Conservation (phyloP, 2,797 vertebrate species). For the Lutjanus argentimaculatus region DNA sequence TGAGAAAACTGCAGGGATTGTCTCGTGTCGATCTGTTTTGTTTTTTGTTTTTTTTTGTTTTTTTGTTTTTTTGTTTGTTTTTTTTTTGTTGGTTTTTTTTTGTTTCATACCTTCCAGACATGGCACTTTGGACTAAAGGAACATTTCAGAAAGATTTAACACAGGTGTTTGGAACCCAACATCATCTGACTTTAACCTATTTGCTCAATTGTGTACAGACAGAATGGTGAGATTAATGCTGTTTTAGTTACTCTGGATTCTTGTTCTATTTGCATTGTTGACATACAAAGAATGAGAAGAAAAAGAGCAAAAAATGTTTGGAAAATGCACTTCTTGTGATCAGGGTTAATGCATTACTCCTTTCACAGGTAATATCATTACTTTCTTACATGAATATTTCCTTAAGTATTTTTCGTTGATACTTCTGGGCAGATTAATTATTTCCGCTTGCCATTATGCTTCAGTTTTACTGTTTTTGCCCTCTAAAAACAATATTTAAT, state of each 20-base stretch:
- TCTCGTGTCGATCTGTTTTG: conserved; percentile 60
- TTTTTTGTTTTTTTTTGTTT: conserved; percentile 37
- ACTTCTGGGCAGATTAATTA: conserved; percentile 1
- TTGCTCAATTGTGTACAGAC: conserved; percentile 46
- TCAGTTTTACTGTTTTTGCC: conserved; percentile 23
- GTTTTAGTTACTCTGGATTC: conserved; percentile 33
- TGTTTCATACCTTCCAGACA: conserved; percentile 69
- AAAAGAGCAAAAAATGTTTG: conserved; percentile 14
- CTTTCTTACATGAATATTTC: conserved; percentile 16
- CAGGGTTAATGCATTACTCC: conserved; percentile 52
- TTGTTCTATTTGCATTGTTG: conserved; percentile 30
- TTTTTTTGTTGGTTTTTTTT: conserved; percentile 54
- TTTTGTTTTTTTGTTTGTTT: conserved; percentile 38
- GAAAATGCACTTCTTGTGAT: conserved; percentile 38
- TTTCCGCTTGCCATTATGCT: conserved; percentile 14
- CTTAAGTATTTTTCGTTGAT: conserved; percentile 9
- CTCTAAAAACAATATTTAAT: conserved; percentile 12
- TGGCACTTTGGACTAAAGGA: conserved; percentile 77
- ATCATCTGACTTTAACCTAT: conserved; percentile 41
- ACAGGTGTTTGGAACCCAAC: conserved; percentile 48
- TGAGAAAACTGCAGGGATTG: conserved; percentile 71
- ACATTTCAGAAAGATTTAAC: conserved; percentile 62
- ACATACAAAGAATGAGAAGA: conserved; percentile 28
- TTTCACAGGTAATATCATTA: conserved; percentile 36
- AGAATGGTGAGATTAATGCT: conserved; percentile 47